Conservation (phyloP, 1,140 invertebrate species). For the Drosophila bifasciata region DNA sequence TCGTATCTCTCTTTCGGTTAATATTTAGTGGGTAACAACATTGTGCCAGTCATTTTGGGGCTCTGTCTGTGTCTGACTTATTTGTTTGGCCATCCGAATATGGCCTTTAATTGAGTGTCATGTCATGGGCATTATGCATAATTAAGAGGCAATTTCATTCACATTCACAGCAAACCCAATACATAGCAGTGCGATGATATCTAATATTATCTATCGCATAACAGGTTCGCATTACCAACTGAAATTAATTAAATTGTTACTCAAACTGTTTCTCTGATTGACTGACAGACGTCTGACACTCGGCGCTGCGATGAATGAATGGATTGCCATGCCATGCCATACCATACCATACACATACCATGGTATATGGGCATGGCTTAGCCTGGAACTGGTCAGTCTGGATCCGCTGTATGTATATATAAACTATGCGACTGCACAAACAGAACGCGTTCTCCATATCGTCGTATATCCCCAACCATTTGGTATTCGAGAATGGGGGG, state of each 20-base stretch:
- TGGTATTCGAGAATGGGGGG: conserved; percentile 50
- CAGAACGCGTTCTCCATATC: conserved; percentile 42
- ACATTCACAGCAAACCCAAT: conserved; percentile 9
- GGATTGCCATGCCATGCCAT: conserved; percentile 25
- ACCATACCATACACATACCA: no score
- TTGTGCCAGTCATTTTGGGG: conserved; percentile 18
- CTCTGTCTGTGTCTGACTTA: not conserved
- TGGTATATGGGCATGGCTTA: not conserved
- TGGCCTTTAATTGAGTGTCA: conserved; percentile 63
- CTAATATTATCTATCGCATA: conserved; percentile 46
- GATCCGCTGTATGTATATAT: conserved; percentile 9
- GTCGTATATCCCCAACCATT: conserved; percentile 28
- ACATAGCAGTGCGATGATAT: conserved; percentile 38
- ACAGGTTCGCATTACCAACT: conserved; percentile 71
- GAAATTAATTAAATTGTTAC: conserved; percentile 82
- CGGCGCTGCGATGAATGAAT: conserved; percentile 53
- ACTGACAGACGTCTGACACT: conserved; percentile 53
- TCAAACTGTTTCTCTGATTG: conserved; percentile 57
- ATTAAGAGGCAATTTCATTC: conserved; percentile 65
- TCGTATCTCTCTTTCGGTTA: conserved; percentile 12
- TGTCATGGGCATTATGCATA: conserved; percentile 68
- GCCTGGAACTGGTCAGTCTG: conserved; percentile 44
- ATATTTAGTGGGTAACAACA: not conserved
- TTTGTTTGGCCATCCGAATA: conserved; percentile 23
- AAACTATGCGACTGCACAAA: conserved; percentile 70